These are phyloP conservation scores for Hozukius guyotensis DNA, from an alignment of 2,797 vertebrate genomes.

Conservation along the genomic window DNA sequence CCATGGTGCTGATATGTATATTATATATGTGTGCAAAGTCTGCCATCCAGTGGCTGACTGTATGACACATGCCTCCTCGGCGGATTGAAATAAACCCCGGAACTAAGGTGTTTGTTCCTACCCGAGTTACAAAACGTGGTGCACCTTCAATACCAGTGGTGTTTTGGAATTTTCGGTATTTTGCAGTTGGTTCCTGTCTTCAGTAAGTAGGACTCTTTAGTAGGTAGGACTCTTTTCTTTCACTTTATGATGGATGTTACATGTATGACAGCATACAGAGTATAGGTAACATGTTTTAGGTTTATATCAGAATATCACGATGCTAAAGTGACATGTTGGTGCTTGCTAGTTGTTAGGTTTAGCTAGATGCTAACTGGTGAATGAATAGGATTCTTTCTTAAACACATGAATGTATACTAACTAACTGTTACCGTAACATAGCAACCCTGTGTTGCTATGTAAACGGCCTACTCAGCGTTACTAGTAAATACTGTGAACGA, in stretches of 20 bases:
- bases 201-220: conserved; percentile 17
- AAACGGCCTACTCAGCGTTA: rapidly evolving
- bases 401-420: neutral
- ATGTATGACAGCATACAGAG: neutral
- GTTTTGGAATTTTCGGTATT: neutral
- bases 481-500: neutral
- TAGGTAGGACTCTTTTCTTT: neutral
- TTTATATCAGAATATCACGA: neutral
- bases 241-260: rapidly evolving
- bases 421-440: neutral
- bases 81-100: neutral
- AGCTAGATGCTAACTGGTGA: conserved; percentile 14
- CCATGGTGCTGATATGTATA: conserved; percentile 51
- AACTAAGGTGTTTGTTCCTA: conserved; percentile 55
- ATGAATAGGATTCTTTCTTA: neutral
- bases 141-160: conserved; percentile 12
- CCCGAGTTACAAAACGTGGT: conserved; percentile 37
- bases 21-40: conserved; percentile 1
- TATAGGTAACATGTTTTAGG: rapidly evolving
- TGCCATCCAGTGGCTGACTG: conserved; percentile 69
- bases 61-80: neutral
- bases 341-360: conserved; percentile 4
- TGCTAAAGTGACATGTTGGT: neutral
- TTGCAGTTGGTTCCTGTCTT: neutral
- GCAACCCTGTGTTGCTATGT: neutral